phyloP scores from a whole-genome alignment of 2,797 vertebrate species.

The Typhlichthys subterraneus region DNA sequence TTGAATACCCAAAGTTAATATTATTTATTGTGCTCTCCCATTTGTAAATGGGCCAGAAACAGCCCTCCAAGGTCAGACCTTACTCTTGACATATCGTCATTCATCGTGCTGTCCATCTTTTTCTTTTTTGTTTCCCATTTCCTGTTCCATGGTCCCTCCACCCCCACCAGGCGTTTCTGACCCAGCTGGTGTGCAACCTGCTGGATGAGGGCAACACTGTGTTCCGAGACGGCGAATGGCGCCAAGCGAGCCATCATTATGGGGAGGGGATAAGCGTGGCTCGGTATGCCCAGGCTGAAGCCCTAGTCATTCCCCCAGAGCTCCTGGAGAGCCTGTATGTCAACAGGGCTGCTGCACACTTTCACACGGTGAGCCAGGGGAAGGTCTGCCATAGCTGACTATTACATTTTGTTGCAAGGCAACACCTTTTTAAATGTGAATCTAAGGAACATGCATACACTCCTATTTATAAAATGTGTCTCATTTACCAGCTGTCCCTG shows the following conservation, averaged over 20 bases:
- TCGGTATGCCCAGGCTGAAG: slow-evolving; percentile 92
- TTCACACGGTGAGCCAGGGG: slow-evolving; percentile 83
- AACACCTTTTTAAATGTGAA: too few species aligned
- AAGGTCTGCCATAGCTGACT: not conserved
- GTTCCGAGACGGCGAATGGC: slow-evolving; percentile 90
- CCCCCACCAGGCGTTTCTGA: slow-evolving; percentile 85
- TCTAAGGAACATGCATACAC: too few species aligned
- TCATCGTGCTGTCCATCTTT: too few species aligned
- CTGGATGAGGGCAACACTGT: slow-evolving; percentile 93
- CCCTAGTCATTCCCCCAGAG: slow-evolving; percentile 87
- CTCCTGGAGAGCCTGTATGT: slow-evolving; percentile 93
- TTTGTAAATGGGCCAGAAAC: too few species aligned
- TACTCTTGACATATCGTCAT: too few species aligned
- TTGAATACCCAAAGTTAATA: not conserved
- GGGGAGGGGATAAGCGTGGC: slow-evolving; percentile 93
- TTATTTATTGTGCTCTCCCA: not conserved
- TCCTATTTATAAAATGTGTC: too few species aligned
- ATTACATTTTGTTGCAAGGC: not conserved
- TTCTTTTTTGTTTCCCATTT: too few species aligned
- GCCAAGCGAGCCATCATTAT: slow-evolving; percentile 88
- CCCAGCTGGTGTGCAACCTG: slow-evolving; percentile 92
- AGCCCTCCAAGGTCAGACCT: too few species aligned
- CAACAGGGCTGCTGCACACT: slow-evolving; percentile 92
- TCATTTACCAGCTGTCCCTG: too few species aligned
- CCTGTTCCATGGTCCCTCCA: not conserved